phyloP scores from a whole-genome alignment of 1,140 invertebrate genomes.

The Hormaphis cornu region DNA sequence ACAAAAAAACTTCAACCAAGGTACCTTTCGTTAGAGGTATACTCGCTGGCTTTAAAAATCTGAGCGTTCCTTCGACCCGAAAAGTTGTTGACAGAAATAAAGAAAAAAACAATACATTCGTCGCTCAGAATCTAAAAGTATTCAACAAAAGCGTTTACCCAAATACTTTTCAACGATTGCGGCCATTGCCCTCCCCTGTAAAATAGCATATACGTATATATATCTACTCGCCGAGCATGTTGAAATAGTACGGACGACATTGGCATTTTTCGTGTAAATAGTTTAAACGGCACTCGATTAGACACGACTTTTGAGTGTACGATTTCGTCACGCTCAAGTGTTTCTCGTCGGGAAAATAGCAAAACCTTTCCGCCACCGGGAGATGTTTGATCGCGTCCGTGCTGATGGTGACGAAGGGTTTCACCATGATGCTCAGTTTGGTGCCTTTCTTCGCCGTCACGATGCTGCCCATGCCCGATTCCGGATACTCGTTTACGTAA shows the following conservation, averaged over 20 bases:
- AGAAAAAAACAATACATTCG: too few relatives aligned
- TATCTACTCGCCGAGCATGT: conserved; percentile 34
- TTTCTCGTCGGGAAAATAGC: conserved; percentile 38
- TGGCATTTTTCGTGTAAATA: conserved; percentile 37
- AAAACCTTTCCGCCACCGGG: conserved; percentile 33
- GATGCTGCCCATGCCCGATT: conserved; percentile 37
- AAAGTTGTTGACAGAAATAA: too few relatives aligned
- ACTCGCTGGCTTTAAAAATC: too few relatives aligned
- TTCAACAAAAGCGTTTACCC: too few relatives aligned
- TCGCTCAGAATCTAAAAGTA: too few relatives aligned
- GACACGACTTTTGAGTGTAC: conserved; percentile 38
- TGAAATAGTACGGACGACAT: conserved; percentile 40
- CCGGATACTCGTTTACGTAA: conserved; percentile 37
- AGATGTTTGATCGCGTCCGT: conserved; percentile 36
- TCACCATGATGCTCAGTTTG: conserved; percentile 36
- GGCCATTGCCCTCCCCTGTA: too few relatives aligned
- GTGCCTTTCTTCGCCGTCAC: conserved; percentile 31
- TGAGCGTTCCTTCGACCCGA: too few relatives aligned
- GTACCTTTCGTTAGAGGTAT: too few relatives aligned
- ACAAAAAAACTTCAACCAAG: too few relatives aligned
- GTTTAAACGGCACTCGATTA: conserved; percentile 39
- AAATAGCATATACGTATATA: too few relatives aligned
- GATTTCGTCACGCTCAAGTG: conserved; percentile 33
- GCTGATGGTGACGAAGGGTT: conserved; percentile 37
- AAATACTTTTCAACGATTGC: too few relatives aligned